Evolutionary conservation across 2,113 vertebrate genomes (phyloP).

Genomic region (Hiodon alosoides): DNA sequence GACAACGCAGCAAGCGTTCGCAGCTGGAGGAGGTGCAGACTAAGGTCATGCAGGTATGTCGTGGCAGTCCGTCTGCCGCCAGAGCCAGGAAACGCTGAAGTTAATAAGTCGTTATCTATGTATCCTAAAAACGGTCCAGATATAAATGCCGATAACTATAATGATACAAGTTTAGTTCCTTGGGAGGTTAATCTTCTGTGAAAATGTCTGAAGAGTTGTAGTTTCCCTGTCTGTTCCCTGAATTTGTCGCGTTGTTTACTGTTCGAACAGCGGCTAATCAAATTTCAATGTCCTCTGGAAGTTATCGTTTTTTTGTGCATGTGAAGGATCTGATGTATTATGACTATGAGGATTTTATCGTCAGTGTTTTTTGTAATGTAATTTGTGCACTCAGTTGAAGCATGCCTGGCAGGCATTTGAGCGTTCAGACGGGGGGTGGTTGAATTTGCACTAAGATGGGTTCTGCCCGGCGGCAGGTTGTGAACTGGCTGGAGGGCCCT

Average conservation of each 20-base stretch:
- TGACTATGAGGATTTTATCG: not conserved
- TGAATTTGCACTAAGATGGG: not conserved
- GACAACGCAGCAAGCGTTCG: constrained; percentile 89
- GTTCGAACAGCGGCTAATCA: not conserved
- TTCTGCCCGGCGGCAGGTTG: constrained; percentile 67
- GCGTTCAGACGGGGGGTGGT: not conserved
- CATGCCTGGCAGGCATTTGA: not conserved
- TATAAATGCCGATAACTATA: no score
- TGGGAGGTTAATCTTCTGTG: no score
- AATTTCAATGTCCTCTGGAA: not conserved
- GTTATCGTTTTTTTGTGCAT: not conserved
- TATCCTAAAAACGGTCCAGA: no score
- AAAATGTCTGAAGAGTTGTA: no score
- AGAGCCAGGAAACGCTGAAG: not conserved
- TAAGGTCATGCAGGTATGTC: constrained; percentile 96
- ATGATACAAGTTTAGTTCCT: no score
- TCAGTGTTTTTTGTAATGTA: no score
- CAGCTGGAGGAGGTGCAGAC: constrained; percentile 94
- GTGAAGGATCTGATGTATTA: not conserved
- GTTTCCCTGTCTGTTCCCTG: not conserved
- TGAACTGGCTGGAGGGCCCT: constrained; percentile 97
- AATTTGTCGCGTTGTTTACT: not conserved
- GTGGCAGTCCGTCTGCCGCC: not conserved
- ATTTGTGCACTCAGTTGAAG: not conserved
- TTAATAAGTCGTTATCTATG: no score